Base-by-base conservation (phyloP, 2,113 vertebrate species). In the Acanthochromis polyacanthus region DNA sequence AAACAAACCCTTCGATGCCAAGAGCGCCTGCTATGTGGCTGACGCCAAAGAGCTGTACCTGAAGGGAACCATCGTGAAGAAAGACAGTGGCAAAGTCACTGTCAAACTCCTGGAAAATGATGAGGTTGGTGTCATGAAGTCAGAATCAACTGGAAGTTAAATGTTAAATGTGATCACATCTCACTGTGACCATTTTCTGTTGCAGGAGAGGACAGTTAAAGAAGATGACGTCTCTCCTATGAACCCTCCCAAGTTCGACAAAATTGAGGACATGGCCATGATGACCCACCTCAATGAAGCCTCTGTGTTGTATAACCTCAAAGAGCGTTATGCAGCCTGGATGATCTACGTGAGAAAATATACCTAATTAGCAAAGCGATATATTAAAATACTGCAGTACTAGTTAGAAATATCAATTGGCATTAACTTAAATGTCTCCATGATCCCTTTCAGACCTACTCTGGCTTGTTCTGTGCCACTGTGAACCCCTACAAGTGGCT, bases 301-400 rank as follows among this genome's bases (percentile, higher is more conserved):
- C 0, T 94, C 96, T 0, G 95, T 98, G 88, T 91, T 98, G 61
- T 97, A 96, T 30, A 73, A 73, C 51, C 96, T 97, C 88, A 97
- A 98, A 93, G 97, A 97, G 61, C 95, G 95, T 71, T 98, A 98
- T 57, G 96, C 95, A 23, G 96, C 96, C 81, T 98, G 96, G 96
- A 97, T 98, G 97, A 98, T 98, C 88, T 98, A 96, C 88, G 95
- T 96, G 88, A 95, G 96, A 78, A 5, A 63, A 17, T 30, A 11
- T 58, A 2, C 8, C 16, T 10, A 32, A 50, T 22, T 4, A 56
- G 16, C 5, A 32, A 63, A 36, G 0, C 60, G 1, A 23, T 10
- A 12, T 16, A 20, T 15, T 55, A 2, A 30, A 12, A 30, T 5
- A 40, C 10, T 10, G 6, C 30, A 57, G 7, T 14, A 16, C 8